Evolutionary conservation across 1,140 invertebrate species (phyloP).

Genomic region (Drosophila parvula): DNA sequence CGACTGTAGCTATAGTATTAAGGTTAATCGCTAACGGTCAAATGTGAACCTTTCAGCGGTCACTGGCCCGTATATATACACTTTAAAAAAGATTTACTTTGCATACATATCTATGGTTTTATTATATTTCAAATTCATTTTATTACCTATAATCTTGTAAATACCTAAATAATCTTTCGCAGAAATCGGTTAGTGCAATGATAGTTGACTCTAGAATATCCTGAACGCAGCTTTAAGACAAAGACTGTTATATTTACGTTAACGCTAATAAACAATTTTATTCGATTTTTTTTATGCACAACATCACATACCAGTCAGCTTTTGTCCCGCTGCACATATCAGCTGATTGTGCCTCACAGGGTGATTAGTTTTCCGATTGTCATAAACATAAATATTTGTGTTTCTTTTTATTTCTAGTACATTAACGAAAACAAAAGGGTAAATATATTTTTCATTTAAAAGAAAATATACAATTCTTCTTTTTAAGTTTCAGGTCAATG

Average conservation of each 20-base stretch:
- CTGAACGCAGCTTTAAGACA: too few species aligned
- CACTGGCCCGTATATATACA: neutral
- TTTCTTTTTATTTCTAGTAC: neutral
- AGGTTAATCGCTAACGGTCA: conserved; percentile 15
- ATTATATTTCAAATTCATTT: neutral
- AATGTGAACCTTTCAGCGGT: neutral
- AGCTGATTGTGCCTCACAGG: neutral
- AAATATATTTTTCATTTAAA: neutral
- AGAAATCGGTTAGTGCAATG: too few species aligned
- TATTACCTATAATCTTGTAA: too few species aligned
- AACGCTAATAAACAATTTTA: too few species aligned
- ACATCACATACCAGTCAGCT: neutral
- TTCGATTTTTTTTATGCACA: too few species aligned
- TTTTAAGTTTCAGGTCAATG: conserved; percentile 1
- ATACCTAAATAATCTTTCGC: too few species aligned
- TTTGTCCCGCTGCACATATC: neutral
- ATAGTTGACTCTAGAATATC: too few species aligned
- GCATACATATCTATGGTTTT: neutral
- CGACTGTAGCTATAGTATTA: conserved; percentile 4
- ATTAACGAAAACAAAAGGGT: neutral
- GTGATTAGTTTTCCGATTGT: neutral
- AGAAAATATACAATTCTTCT: neutral
- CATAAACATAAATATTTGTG: neutral
- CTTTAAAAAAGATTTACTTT: neutral
- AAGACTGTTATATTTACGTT: too few species aligned